A percentile compares a stretch with the other conserved stretches of the same genome.
These are phyloP conservation scores for Corvus hawaiiensis DNA, from an alignment of 2,113 vertebrate species.

Conservation along the genomic window DNA sequence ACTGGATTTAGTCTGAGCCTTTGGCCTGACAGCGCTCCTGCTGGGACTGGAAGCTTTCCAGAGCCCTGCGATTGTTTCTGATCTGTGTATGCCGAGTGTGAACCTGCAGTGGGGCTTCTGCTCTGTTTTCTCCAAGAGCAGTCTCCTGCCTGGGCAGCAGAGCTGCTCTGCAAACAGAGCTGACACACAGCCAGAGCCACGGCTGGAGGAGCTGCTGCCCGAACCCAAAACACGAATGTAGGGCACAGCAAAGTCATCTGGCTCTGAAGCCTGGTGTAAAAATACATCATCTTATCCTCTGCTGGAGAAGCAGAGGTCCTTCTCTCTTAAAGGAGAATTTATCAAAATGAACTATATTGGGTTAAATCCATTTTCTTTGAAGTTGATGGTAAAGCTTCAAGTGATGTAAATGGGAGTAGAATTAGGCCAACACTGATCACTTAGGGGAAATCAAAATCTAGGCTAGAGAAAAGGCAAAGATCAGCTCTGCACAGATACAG, in stretches of 20 bases:
- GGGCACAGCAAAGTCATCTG: constrained; percentile 23
- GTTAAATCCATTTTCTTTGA: constrained; percentile 47
- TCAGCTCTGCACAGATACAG: constrained; percentile 4
- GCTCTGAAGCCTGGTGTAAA: neutral
- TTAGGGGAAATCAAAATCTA: constrained; percentile 58
- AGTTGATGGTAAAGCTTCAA: constrained; percentile 1
- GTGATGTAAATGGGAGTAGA: constrained; percentile 23
- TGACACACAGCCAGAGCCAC: neutral
- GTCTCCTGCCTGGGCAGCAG: neutral
- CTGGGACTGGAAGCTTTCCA: neutral
- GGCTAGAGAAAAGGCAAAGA: constrained; percentile 53
- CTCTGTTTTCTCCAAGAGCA: neutral
- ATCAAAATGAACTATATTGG: neutral
- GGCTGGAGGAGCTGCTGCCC: neutral
- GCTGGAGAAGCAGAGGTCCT: neutral
- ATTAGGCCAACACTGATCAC: constrained; percentile 21
- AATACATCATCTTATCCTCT: neutral
- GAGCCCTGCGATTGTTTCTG: neutral
- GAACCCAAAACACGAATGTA: neutral
- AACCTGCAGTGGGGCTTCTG: neutral
- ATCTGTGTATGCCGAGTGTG: neutral
- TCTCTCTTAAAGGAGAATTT: neutral
- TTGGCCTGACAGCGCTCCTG: neutral
- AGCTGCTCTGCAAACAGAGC: neutral
- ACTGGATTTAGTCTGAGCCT: neutral